Evolutionary conservation across 1,140 invertebrate species (phyloP).

Genomic region (Lepidurus apus): DNA sequence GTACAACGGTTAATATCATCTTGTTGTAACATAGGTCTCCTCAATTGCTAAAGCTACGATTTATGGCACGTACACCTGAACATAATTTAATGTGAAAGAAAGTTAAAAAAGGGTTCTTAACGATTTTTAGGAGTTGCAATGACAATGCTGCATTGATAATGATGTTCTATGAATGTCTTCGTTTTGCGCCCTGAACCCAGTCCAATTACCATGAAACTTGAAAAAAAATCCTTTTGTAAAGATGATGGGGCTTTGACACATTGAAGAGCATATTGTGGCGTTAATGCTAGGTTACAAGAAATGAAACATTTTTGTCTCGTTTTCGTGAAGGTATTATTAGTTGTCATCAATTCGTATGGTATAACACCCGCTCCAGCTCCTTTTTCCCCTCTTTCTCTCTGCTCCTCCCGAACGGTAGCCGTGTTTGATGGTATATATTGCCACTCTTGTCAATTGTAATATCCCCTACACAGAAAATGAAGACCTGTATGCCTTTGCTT

Average conservation of each 20-base stretch:
- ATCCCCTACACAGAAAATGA: conserved; percentile 18
- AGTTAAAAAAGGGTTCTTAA: conserved; percentile 10
- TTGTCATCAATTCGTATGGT: conserved; percentile 4
- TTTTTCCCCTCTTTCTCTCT: conserved; percentile 13
- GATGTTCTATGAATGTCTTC: conserved; percentile 15
- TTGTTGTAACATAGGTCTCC: conserved; percentile 21
- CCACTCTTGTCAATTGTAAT: conserved; percentile 22
- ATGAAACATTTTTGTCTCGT: neutral
- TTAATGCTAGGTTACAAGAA: conserved; percentile 15
- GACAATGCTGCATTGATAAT: conserved; percentile 19
- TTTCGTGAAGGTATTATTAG: conserved; percentile 19
- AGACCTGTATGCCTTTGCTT: conserved; percentile 21
- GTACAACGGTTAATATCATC: conserved; percentile 20
- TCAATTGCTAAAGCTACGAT: conserved; percentile 13
- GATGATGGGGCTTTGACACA: conserved; percentile 8
- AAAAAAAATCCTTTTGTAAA: conserved; percentile 14
- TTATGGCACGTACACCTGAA: neutral
- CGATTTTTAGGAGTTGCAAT: conserved; percentile 18
- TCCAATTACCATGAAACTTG: neutral
- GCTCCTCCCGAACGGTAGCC: conserved; percentile 2
- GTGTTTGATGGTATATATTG: conserved; percentile 4
- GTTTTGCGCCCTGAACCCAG: conserved; percentile 8
- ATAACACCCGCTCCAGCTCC: neutral
- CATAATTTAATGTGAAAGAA: conserved; percentile 9
- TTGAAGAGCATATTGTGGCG: conserved; percentile 10